These are phyloP conservation scores for Drosophila borborema DNA, from an alignment of 2,888 invertebrate species.

Conservation along the genomic window DNA sequence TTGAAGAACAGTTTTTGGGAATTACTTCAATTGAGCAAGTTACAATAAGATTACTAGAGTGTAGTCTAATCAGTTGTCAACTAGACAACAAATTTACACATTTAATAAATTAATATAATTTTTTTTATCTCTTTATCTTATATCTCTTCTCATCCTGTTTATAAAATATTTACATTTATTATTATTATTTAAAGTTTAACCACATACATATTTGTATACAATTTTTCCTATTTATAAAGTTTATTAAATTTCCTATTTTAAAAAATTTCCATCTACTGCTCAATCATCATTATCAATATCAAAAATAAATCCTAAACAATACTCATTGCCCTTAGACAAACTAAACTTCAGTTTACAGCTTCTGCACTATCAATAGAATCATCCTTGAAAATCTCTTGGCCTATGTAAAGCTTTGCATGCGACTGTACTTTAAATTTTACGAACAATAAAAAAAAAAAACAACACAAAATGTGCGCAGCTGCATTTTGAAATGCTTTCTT, in stretches of 20 bases:
- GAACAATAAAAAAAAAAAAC: not conserved
- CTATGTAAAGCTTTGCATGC: slow-evolving; percentile 37
- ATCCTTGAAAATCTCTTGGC: not conserved
- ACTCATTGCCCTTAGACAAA: too few species aligned
- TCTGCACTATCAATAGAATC: not conserved
- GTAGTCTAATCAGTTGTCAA: not conserved
- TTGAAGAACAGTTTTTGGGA: not conserved
- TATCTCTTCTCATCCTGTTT: too few species aligned
- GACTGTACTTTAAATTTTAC: slow-evolving; percentile 46
- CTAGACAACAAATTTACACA: not conserved
- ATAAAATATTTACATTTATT: too few species aligned
- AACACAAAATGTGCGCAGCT: slow-evolving; percentile 67
- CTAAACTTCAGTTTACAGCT: slow-evolving; percentile 16
- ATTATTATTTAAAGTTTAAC: too few species aligned
- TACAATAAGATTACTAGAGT: not conserved
- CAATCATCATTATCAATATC: too few species aligned
- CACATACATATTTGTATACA: too few species aligned
- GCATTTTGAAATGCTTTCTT: slow-evolving; percentile 67
- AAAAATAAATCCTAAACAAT: not conserved
- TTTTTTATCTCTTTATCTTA: too few species aligned
- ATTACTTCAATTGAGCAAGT: not conserved
- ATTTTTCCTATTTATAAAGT: too few species aligned
- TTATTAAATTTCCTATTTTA: not conserved
- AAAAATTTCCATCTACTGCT: not conserved
- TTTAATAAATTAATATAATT: too few species aligned